Base-by-base conservation (phyloP, 2,888 invertebrate species). In the Cosmia pyralina region DNA sequence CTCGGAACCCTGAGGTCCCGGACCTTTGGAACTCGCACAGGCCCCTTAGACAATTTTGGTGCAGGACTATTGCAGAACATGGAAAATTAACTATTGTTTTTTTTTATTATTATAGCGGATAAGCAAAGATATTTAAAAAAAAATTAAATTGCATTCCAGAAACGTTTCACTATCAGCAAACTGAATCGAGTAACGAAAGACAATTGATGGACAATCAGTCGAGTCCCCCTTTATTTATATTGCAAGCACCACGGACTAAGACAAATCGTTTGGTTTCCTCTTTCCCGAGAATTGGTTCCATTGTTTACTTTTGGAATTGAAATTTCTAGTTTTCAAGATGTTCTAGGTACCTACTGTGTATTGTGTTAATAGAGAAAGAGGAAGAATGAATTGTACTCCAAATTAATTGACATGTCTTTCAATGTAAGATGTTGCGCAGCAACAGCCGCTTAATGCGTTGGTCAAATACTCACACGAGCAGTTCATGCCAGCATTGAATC, bases 241-340 rank as follows among this genome's bases (percentile, higher is more conserved):
- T 69, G 55, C 58, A 55, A 69, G 19, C 34, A 19, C 58, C 55
- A 57, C 15, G 48, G 68, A 79, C 28, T 53, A 52, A 69, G 68
- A 79, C 48, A 53, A 73, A 78, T 73, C 22, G 64, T 48, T 73
- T 17, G 60, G 59, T 48, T 55, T 73, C 22, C 38, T 68, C 34
- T 68, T 46, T 53, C 38, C 4, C 41, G 44, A 55, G 53, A 57
- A 65, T 60, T 69, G 55, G 7, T 65, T 57, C 10, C 8, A 57
- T 11, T 65, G 52, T 79, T 79, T 80, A 44, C 13, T 69, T 57
- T 60, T 34, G 13, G 13, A 34, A 41, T 19, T 44, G 19, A 69
- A 46, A 46, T 52, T 28, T 46, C 50, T 72, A 59, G 7, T 1
- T 50, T 55, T 44, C 15, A 52, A 22, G 13, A 53, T 38, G 28